Conservation (phyloP, 2,113 vertebrate genomes). For the Balaenoptera acutorostrata region DNA sequence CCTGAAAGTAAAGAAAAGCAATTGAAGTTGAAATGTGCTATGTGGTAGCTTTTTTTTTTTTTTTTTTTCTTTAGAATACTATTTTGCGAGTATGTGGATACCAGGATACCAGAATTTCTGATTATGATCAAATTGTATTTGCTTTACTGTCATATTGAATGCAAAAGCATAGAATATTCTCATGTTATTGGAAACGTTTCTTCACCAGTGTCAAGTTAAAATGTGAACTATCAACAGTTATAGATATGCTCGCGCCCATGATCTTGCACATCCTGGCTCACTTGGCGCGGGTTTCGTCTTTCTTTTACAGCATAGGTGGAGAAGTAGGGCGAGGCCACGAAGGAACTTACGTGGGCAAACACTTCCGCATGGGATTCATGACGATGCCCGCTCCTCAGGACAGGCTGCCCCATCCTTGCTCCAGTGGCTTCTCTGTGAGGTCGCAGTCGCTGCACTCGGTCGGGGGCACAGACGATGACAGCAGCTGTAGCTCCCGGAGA, state of each 20-base stretch:
- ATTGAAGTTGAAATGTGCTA: background rate
- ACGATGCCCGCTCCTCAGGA: conserved; percentile 97
- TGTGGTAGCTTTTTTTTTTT: background rate
- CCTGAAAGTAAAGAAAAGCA: background rate
- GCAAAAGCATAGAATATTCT: no score
- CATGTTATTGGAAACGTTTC: background rate
- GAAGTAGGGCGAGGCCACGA: conserved; percentile 89
- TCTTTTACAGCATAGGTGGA: conserved; percentile 89
- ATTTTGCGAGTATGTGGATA: background rate
- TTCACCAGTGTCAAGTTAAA: background rate
- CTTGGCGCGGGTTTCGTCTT: background rate
- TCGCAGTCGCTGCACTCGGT: conserved; percentile 97
- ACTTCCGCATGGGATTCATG: conserved; percentile 98
- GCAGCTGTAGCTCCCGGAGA: conserved; percentile 87
- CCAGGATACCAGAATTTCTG: background rate
- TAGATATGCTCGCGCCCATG: rapidly evolving
- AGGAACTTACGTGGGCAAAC: conserved; percentile 89
- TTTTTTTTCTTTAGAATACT: background rate
- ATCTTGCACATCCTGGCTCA: rapidly evolving
- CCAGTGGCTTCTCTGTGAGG: conserved; percentile 92
- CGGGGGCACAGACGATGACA: conserved; percentile 90
- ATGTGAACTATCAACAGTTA: rapidly evolving
- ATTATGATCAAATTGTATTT: background rate
- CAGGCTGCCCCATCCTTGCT: conserved; percentile 88
- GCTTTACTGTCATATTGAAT: background rate